Evolutionary conservation across 1,140 invertebrate species (phyloP).

Genomic region (Varroa destructor): DNA sequence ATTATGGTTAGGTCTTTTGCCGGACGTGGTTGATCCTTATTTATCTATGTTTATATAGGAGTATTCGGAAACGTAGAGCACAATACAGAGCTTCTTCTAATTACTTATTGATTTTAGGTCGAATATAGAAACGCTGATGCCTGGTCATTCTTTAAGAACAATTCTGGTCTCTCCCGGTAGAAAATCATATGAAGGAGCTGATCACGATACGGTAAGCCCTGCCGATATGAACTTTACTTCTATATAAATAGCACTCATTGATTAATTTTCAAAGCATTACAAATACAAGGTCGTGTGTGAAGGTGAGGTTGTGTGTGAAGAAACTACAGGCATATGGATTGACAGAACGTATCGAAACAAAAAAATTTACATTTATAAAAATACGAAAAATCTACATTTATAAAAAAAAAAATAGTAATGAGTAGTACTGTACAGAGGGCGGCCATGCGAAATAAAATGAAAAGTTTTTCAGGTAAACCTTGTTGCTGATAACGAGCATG

Average conservation of each 20-base stretch:
- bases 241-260: not conserved
- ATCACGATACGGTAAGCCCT: conserved; percentile 16
- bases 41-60: too few relatives aligned
- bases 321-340: not conserved
- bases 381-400: too few relatives aligned
- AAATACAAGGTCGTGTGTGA: not conserved
- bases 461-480: not conserved
- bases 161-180: not conserved
- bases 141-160: not conserved
- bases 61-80: too few relatives aligned
- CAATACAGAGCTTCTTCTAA: too few relatives aligned
- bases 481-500: not conserved
- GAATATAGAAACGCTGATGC: too few relatives aligned
- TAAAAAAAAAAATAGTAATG: too few relatives aligned
- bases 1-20: too few relatives aligned
- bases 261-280: not conserved
- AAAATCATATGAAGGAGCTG: not conserved
- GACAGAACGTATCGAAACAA: not conserved
- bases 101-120: too few relatives aligned
- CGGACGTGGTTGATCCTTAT: too few relatives aligned
- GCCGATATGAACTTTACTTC: not conserved
- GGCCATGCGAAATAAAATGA: too few relatives aligned
- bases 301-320: not conserved
- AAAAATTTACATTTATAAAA: too few relatives aligned
- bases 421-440: too few relatives aligned